Conservation (phyloP, 2,888 invertebrate species). For the Pachymerium ferrugineum region DNA sequence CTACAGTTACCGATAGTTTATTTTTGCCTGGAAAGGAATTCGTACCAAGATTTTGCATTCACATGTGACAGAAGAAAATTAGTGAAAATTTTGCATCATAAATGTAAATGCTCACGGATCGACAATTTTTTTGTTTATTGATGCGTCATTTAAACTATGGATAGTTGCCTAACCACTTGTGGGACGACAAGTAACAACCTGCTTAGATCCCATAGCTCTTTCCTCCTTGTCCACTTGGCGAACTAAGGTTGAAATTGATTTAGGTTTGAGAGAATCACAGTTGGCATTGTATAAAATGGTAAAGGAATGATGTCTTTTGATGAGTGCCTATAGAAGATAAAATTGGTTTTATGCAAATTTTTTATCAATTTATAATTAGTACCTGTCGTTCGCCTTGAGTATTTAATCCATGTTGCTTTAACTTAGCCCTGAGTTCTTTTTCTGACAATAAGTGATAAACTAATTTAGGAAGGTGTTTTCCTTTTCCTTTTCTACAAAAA, state of each 20-base stretch:
- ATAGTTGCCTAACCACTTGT: no score
- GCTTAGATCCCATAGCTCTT: not conserved
- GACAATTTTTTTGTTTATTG: no score
- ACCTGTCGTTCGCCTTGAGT: constrained; percentile 49
- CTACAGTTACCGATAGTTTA: no score
- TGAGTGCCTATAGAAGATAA: constrained; percentile 38
- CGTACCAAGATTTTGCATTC: no score
- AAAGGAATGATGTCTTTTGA: constrained; percentile 42
- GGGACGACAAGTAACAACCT: no score
- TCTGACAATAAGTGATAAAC: constrained; percentile 53
- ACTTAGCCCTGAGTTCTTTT: constrained; percentile 48
- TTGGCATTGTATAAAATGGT: constrained; percentile 44
- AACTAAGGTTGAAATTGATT: constrained; percentile 47
- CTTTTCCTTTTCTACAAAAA: constrained; percentile 39
- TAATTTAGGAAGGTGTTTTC: constrained; percentile 51
- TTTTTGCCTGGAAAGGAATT: no score
- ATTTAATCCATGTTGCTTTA: constrained; percentile 51
- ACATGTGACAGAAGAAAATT: no score
- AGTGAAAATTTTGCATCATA: no score
- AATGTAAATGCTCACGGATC: no score
- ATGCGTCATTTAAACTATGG: no score
- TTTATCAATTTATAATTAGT: not conserved
- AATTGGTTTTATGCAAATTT: not conserved
- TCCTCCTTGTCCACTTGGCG: constrained; percentile 42
- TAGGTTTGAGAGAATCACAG: constrained; percentile 50